phyloP scores from a whole-genome alignment of 2,888 invertebrate species.

The Noctua janthe region DNA sequence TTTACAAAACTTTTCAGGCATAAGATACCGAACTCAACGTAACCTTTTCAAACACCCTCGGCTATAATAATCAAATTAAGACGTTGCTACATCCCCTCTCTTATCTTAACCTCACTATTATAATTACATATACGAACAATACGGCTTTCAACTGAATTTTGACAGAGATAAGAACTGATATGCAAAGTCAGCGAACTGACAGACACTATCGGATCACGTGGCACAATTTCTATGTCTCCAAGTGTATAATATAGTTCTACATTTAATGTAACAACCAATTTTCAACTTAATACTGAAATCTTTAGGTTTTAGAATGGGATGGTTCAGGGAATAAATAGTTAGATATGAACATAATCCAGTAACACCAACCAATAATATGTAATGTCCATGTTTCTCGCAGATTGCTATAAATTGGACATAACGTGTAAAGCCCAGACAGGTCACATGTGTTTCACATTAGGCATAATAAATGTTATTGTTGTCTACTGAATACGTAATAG shows the following conservation, averaged over 20 bases:
- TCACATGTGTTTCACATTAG: conserved; percentile 59
- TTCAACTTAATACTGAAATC: not conserved
- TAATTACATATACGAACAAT: conserved; percentile 56
- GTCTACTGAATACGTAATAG: conserved; percentile 49
- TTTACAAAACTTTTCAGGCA: not conserved
- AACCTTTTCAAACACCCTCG: conserved; percentile 29
- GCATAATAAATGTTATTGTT: conserved; percentile 59
- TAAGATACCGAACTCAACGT: conserved; percentile 22
- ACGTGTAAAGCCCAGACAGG: conserved; percentile 45
- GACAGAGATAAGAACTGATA: conserved; percentile 60
- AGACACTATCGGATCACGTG: conserved; percentile 52
- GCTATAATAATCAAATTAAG: conserved; percentile 50
- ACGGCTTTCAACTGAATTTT: conserved; percentile 56
- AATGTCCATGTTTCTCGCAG: conserved; percentile 46
- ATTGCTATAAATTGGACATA: conserved; percentile 62
- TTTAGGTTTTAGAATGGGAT: conserved; percentile 24
- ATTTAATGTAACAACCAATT: not conserved
- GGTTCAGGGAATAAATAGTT: conserved; percentile 13
- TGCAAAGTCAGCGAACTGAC: conserved; percentile 54
- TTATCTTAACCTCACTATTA: conserved; percentile 62
- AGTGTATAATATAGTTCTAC: conserved; percentile 30
- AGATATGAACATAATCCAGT: conserved; percentile 41
- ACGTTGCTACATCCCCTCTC: conserved; percentile 27
- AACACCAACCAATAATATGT: conserved; percentile 56
- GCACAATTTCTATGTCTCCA: conserved; percentile 31